A percentile compares a stretch with the other conserved stretches of the same genome.
Conservation (phyloP, 2,797 vertebrate species). For the Acomys russatus region DNA sequence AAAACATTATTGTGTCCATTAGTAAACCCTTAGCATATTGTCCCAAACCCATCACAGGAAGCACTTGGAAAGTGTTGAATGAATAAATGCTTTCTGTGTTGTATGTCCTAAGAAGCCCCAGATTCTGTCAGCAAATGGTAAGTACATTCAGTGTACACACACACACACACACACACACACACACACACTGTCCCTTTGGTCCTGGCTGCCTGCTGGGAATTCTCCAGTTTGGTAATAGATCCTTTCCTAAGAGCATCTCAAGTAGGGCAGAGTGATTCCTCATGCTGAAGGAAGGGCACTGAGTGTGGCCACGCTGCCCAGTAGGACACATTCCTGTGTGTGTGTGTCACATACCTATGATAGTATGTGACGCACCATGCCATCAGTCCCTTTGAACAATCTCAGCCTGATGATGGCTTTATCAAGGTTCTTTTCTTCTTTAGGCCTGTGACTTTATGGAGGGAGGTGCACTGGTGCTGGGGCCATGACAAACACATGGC, state of each 20-base stretch:
- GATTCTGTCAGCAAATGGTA: not conserved
- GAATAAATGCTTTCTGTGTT: not conserved
- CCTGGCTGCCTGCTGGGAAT: not conserved
- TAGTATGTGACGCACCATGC: not conserved
- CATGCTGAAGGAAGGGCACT: not conserved
- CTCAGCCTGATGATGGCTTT: not conserved
- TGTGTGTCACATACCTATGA: not conserved
- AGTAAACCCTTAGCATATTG: not conserved
- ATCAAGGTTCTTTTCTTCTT: not conserved
- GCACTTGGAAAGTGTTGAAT: not conserved
- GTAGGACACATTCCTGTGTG: not conserved
- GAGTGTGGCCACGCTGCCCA: not conserved
- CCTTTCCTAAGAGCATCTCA: slow-evolving; percentile 14
- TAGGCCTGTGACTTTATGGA: not conserved
- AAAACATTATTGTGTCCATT: not conserved
- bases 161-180: too few relatives aligned
- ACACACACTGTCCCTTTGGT: not conserved
- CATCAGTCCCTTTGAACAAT: not conserved
- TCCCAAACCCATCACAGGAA: not conserved
- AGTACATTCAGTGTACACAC: not conserved
- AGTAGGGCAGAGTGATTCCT: not conserved
- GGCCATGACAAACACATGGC: not conserved
- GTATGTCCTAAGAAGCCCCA: not conserved
- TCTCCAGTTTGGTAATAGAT: not conserved
- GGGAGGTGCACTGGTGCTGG: not conserved